These are phyloP conservation scores for Azemiops feae DNA, from an alignment of 2,113 vertebrate genomes.

Conservation along the genomic window DNA sequence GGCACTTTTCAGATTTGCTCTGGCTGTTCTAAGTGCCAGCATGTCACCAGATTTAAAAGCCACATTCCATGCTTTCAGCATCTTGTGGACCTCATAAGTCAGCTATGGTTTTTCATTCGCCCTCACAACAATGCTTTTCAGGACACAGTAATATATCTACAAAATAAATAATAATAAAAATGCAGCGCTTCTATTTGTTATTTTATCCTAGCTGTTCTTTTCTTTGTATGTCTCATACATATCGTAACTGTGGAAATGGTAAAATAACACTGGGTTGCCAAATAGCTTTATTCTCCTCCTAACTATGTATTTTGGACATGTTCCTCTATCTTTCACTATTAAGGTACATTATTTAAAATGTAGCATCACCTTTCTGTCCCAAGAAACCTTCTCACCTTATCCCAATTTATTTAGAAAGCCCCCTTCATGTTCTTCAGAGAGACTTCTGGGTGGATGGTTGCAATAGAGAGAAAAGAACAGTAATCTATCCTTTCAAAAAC, in stretches of 20 bases:
- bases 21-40: no score
- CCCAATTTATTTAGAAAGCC: neutral
- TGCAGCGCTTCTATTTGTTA: conserved; percentile 7
- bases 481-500: neutral
- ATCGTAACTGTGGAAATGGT: neutral
- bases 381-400: neutral
- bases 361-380: neutral
- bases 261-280: neutral
- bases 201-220: conserved; percentile 12
- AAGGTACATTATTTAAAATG: neutral
- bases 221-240: neutral
- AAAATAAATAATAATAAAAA: conserved; percentile 5
- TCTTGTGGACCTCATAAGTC: no score
- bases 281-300: neutral
- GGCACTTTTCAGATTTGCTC: no score
- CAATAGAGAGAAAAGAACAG: neutral
- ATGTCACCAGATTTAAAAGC: no score
- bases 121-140: no score
- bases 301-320: neutral
- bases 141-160: conserved; percentile 32
- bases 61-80: no score
- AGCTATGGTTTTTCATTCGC: no score
- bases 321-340: neutral
- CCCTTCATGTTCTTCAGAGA: neutral
- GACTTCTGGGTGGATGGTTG: neutral